Conservation (phyloP, 1,140 invertebrate species). For the Spodoptera frugiperda region DNA sequence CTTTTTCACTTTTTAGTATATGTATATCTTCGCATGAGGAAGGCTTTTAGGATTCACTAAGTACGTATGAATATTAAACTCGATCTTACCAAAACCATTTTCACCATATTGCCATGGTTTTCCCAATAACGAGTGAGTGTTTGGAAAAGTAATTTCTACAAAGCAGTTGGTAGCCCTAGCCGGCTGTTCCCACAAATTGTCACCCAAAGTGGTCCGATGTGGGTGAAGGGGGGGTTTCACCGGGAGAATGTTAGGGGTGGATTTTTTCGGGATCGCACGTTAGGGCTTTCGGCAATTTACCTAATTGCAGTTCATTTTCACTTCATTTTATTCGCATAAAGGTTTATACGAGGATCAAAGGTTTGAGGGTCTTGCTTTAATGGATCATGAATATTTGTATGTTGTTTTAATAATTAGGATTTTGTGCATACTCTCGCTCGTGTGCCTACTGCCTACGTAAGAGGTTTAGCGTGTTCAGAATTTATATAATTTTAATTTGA, state of each 20-base stretch:
- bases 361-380: slow-evolving; percentile 28
- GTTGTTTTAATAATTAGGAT: slow-evolving; percentile 34
- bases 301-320: slow-evolving; percentile 52
- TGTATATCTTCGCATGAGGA: too few relatives aligned
- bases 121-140: too few relatives aligned
- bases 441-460: not conserved
- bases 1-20: too few relatives aligned
- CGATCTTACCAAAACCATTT: too few relatives aligned
- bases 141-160: not conserved
- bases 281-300: slow-evolving; percentile 44
- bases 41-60: too few relatives aligned
- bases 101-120: too few relatives aligned
- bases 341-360: slow-evolving; percentile 45
- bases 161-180: not conserved
- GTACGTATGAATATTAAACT: too few relatives aligned
- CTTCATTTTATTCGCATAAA: slow-evolving; percentile 50
- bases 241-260: not conserved
- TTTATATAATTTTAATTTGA: not conserved
- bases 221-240: not conserved
- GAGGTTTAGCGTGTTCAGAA: slow-evolving; percentile 11
- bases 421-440: slow-evolving; percentile 4
- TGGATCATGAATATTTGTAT: slow-evolving; percentile 41
- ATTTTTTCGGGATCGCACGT: slow-evolving; percentile 46
- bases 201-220: slow-evolving; percentile 36
- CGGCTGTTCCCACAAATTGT: slow-evolving; percentile 42